Evolutionary conservation across 1,140 invertebrate genomes (phyloP).

Genomic region (Tribolium madens): DNA sequence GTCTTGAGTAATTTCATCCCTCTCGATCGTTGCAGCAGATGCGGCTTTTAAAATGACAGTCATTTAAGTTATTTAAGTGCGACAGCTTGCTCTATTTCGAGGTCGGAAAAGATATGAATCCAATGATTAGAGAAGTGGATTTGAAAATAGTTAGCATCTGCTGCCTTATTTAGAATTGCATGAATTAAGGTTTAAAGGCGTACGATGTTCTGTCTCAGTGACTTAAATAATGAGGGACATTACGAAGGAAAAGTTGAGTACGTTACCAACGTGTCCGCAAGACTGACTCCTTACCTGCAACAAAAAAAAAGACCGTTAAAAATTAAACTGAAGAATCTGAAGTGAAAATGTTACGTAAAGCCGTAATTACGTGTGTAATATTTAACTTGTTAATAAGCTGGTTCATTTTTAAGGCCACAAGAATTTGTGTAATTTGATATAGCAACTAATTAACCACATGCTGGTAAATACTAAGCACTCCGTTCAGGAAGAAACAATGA

Average conservation of each 20-base stretch:
- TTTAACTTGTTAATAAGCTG: slow-evolving; percentile 30
- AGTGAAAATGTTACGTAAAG: background rate
- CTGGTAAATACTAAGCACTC: slow-evolving; percentile 1
- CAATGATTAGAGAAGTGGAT: slow-evolving; percentile 30
- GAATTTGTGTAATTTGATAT: slow-evolving; percentile 27
- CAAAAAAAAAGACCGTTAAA: slow-evolving; percentile 5
- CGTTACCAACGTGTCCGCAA: slow-evolving; percentile 12
- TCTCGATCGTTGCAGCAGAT: slow-evolving; percentile 12
- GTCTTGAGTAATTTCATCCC: slow-evolving; percentile 10
- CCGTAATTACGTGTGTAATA: slow-evolving; percentile 15
- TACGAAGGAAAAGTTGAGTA: slow-evolving; percentile 1
- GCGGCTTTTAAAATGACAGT: slow-evolving; percentile 31
- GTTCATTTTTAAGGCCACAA: slow-evolving; percentile 12
- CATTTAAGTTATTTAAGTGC: slow-evolving; percentile 34
- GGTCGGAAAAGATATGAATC: slow-evolving; percentile 30
- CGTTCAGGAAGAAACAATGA: slow-evolving; percentile 11
- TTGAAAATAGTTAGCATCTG: slow-evolving; percentile 31
- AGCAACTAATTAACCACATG: slow-evolving; percentile 20
- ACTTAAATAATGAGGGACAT: slow-evolving; percentile 7
- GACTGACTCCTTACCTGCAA: slow-evolving; percentile 5
- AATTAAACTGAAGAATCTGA: background rate
- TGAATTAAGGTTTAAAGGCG: slow-evolving; percentile 11
- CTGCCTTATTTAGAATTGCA: slow-evolving; percentile 33
- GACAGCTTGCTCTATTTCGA: slow-evolving; percentile 32
- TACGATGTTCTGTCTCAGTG: slow-evolving; percentile 20